Evolutionary conservation across 2,113 vertebrate genomes (phyloP), one percentile per base, ranked within the genome.

Genomic region (Laticauda colubrina): DNA sequence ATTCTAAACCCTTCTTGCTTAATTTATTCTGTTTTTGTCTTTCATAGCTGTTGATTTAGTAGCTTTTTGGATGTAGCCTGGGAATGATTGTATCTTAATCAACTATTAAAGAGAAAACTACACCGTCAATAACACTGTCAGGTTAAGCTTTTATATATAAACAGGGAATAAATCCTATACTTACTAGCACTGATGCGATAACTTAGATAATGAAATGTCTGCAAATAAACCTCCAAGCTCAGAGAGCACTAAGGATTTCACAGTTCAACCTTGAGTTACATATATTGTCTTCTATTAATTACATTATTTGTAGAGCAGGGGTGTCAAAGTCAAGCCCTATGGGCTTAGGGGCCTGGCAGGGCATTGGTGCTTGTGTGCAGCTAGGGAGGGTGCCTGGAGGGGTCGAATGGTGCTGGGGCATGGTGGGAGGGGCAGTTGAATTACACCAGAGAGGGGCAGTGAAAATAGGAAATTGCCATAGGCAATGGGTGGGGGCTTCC

Each of bases 21-120:
- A 95, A 96, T 95, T 96, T 26, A 0, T 89, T 87, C 88, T 96
- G 92, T 96, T 93, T 95, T 95, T 96, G 94, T 96, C 95, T 96
- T 95, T 95, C 94, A 55, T 92, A 96, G 89, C 93, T 97, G 96
- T 97, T 97, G 97, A 96, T 94, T 97, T 97, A 97, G 95, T 95
- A 97, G 94, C 94, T 97, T 97, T 97, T 96, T 94, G 93, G 94
- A 95, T 95, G 95, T 95, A 96, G 96, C 96, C 97, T 97, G 97
- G 97, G 96, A 98, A 97, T 93, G 92, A 96, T 92, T 94, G 48
- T 9, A 59, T 59, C 8, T 59, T 59, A 59, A 59, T 59, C 59
- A 61, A 61, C 12, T 69, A 69, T n/a, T 14, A 69, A 69, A n/a
- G 11, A 18, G 64, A 69, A 69, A 69, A 18, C 5, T 29, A 69